phyloP scores from a whole-genome alignment of 2,888 invertebrate species.

The Hedychridium roseum region DNA sequence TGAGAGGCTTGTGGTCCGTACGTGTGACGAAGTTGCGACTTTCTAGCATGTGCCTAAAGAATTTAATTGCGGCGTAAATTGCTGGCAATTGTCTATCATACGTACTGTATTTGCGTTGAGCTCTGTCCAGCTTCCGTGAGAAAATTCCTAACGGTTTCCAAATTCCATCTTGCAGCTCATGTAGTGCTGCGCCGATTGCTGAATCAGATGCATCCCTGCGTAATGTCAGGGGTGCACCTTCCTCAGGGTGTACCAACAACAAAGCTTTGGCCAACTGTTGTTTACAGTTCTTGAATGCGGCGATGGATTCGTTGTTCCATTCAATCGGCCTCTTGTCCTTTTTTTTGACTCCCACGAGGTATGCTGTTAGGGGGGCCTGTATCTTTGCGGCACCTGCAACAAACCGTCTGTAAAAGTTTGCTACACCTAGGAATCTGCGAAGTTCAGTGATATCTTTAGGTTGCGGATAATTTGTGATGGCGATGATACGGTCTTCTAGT shows the following conservation, averaged over 20 bases:
- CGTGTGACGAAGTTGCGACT: background rate
- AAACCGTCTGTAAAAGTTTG: too few relatives aligned
- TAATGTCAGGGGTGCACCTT: too few relatives aligned
- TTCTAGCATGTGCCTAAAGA: constrained; percentile 6
- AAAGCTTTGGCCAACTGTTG: background rate
- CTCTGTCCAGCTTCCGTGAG: background rate
- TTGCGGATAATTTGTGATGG: background rate
- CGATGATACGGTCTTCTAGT: background rate
- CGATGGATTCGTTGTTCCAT: background rate
- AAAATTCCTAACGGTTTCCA: constrained; percentile 11
- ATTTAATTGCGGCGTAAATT: background rate
- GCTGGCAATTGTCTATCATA: constrained; percentile 6
- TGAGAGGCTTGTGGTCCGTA: too few relatives aligned
- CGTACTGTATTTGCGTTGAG: background rate
- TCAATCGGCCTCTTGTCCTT: background rate
- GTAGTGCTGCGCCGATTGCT: background rate
- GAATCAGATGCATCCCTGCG: constrained; percentile 6
- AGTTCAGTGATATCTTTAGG: background rate
- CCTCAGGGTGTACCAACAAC: background rate
- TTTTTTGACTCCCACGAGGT: background rate
- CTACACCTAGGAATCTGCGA: background rate
- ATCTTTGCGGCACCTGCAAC: too few relatives aligned
- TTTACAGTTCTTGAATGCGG: background rate
- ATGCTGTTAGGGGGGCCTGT: background rate
- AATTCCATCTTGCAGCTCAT: background rate